Base-by-base conservation (phyloP, 2,113 vertebrate genomes). In the Maccullochella peelii region DNA sequence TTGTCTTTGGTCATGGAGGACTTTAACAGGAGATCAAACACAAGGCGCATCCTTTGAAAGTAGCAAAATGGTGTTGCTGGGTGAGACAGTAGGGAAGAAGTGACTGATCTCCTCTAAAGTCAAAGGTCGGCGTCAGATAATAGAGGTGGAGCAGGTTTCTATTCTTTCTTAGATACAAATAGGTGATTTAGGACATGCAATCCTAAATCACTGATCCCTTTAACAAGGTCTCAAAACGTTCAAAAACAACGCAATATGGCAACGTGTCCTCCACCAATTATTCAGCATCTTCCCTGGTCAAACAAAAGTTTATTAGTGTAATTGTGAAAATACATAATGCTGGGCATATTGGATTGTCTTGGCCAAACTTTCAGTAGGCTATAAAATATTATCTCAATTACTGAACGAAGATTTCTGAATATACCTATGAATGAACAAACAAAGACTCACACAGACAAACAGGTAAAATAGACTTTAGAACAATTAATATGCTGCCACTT, bases 11-110 rank as follows among this genome's bases (percentile, higher is more conserved):
- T 85, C 77, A 67, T 25, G 25, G 67, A 47, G 40, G 71, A 80
- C 69, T 72, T 77, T 23, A 78, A 85, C 79, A 77, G 75, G 21
- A 88, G 74, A 85, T 90, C 82, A 91, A 88, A 90, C 63, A 59
- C n/a, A 12, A 30, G 40, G 44, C 18, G 5, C 15, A 1, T 8
- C 52, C 72, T 89, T 87, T 90, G 54, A 81, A 86, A 86, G 83
- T 70, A 83, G 77, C 92, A 77, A 80, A 82, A 49, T 16, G 27
- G 61, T 65, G 68, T 66, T 79, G 10, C 4, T n/a, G 50, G 61
- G 47, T 67, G 49, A 38, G 57, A 33, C 85, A 73, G 76, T 10
- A 54, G 47, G 21, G 40, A 38, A 55, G 30, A 70, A 6, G 59
- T 77, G 86, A 84, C 65, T 73, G 83, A 93, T 88, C 18, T 76